phyloP scores from a whole-genome alignment of 2,797 vertebrate genomes.

The Streptopelia turtur region DNA sequence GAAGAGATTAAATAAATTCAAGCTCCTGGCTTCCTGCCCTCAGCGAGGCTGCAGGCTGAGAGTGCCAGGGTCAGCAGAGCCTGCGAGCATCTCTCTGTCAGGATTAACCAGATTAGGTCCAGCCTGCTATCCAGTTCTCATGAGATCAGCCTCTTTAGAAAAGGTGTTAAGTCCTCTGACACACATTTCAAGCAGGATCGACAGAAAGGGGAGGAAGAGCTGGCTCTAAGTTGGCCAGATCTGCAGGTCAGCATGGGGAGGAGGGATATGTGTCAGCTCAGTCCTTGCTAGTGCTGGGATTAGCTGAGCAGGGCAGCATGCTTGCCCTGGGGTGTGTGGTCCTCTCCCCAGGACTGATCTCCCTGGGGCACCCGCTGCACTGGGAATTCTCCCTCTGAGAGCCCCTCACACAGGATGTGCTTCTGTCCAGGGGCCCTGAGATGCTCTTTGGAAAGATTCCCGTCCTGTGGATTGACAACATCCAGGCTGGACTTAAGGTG shows the following conservation, averaged over 20 bases:
- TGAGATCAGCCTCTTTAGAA: constrained; percentile 71
- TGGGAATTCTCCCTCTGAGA: background rate
- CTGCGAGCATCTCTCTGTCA: constrained; percentile 30
- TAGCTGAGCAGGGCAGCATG: background rate
- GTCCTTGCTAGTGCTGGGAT: background rate
- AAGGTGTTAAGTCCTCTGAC: constrained; percentile 70
- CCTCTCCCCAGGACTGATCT: too few relatives aligned
- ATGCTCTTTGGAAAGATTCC: background rate
- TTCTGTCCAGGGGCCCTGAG: background rate
- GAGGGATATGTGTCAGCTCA: background rate
- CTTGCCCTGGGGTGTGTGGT: background rate
- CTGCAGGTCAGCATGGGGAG: constrained; percentile 17
- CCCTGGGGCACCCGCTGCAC: too few relatives aligned
- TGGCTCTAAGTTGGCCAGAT: background rate
- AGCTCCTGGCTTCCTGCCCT: constrained; percentile 20
- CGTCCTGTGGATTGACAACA: background rate
- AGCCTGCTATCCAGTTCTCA: constrained; percentile 70
- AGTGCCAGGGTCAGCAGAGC: accelerated
- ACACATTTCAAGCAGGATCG: background rate
- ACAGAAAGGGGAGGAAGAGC: background rate
- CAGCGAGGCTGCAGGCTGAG: background rate
- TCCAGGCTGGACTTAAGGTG: background rate
- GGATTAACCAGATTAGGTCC: constrained; percentile 78
- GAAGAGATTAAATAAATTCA: constrained; percentile 40
- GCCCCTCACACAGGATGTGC: accelerated